These are phyloP conservation scores for Hippocampus guttulatus DNA, from an alignment of 2,113 vertebrate species.

Conservation along the genomic window DNA sequence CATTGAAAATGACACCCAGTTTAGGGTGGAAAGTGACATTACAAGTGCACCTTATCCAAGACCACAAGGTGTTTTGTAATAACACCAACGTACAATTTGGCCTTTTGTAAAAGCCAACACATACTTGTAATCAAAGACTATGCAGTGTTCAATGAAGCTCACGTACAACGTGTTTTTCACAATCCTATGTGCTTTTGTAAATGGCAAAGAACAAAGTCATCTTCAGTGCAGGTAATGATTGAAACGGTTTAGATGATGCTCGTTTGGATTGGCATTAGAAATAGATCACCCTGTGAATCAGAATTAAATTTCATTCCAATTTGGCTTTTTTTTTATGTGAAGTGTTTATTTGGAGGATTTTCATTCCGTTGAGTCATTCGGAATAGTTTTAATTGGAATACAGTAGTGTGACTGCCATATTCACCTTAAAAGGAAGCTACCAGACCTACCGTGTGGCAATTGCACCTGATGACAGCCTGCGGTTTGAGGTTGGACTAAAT, in stretches of 20 bases:
- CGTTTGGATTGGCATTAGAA: not conserved
- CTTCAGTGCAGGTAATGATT: too few species aligned
- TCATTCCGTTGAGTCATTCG: too few species aligned
- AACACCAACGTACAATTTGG: not conserved
- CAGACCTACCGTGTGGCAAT: too few species aligned
- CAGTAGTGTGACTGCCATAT: not conserved
- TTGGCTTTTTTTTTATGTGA: too few species aligned
- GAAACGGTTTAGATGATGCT: too few species aligned
- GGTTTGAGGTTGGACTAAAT: too few species aligned
- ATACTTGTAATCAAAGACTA: not conserved
- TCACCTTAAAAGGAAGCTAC: not conserved
- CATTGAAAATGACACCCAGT: not conserved
- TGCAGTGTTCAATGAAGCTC: not conserved
- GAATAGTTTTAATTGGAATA: too few species aligned
- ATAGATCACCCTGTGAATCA: too few species aligned
- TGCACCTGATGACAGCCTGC: too few species aligned
- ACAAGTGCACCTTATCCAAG: not conserved
- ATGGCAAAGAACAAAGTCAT: not conserved
- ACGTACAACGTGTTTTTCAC: not conserved
- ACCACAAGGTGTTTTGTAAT: not conserved
- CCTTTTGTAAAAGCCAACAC: not conserved
- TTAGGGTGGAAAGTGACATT: not conserved
- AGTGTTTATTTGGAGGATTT: too few species aligned
- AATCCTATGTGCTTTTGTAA: not conserved
- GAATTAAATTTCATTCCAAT: too few species aligned